Percentiles rank a stretch among this genome's conserved stretches.
phyloP scores from a whole-genome alignment of 2,797 vertebrate genomes.

The Pogonophryne albipinna region DNA sequence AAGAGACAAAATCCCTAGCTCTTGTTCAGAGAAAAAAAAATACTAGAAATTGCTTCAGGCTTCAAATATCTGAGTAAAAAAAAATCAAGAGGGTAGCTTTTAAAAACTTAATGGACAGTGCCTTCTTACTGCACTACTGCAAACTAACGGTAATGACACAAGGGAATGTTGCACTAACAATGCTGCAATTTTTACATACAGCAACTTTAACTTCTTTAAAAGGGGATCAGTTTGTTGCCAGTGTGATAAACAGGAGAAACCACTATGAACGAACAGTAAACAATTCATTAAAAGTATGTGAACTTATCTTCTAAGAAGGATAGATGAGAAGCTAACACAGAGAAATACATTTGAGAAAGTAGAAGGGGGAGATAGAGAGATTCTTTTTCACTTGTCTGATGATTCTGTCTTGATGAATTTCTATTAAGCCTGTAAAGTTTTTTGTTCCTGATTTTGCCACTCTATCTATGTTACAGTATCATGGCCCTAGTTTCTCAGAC shows the following conservation, averaged over 20 bases:
- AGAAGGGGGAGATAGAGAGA: neutral
- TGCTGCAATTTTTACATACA: neutral
- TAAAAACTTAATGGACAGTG: neutral
- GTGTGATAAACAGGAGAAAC: neutral
- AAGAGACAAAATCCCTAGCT: neutral
- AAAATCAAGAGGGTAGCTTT: neutral
- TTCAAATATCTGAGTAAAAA: neutral
- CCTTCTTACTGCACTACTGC: neutral
- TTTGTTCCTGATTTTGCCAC: conserved; percentile 59
- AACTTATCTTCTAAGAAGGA: no score
- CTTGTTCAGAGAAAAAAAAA: neutral
- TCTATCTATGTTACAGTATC: conserved; percentile 58
- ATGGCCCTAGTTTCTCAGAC: conserved; percentile 68
- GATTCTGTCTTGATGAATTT: conserved; percentile 28
- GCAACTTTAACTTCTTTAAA: neutral
- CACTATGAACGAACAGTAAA: no score
- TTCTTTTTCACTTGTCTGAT: conserved; percentile 28
- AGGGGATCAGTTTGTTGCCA: neutral
- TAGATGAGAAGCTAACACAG: neutral
- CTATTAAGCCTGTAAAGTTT: conserved; percentile 12
- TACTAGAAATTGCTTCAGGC: neutral
- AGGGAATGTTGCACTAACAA: neutral
- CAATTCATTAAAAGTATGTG: no score
- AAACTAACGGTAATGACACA: rapidly evolving
- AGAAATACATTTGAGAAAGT: neutral